Percentiles rank a stretch among this genome's conserved stretches.
phyloP scores from a whole-genome alignment of 1,140 invertebrate species.

The Holcopasites calliopsidis region DNA sequence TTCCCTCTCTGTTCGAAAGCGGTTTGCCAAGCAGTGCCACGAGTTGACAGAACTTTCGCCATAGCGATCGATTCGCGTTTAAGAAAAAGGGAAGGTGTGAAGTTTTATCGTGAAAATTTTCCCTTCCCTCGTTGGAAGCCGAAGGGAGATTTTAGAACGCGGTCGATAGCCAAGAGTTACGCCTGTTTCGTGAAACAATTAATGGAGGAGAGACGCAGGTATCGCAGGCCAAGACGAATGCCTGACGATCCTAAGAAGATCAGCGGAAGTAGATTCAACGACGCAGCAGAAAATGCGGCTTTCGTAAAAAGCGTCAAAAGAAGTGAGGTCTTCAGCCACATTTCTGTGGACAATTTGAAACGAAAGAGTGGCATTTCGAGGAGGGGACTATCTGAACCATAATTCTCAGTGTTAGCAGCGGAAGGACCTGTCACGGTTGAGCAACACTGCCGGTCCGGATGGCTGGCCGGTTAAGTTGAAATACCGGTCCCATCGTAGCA shows the following conservation, averaged over 20 bases:
- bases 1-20: not conserved
- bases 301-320: not conserved
- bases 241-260: no score
- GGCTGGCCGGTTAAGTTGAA: conserved; percentile 68
- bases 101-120: conserved; percentile 8
- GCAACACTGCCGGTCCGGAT: conserved; percentile 69
- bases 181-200: not conserved
- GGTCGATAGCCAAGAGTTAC: not conserved
- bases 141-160: not conserved
- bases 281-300: not conserved
- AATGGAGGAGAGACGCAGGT: not conserved
- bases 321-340: not conserved
- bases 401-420: conserved; percentile 23
- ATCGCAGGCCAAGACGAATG: not conserved
- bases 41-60: conserved; percentile 25
- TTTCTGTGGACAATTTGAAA: conserved; percentile 2
- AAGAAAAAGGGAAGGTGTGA: not conserved
- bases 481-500: conserved; percentile 73
- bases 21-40: not conserved
- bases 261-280: not conserved
- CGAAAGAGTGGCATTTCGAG: not conserved
- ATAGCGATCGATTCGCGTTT: not conserved
- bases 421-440: conserved; percentile 59
- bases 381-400: conserved; percentile 4
- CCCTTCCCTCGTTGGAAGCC: not conserved